phyloP scores from a whole-genome alignment of 1,140 invertebrate genomes.

The Bombus difficillimus region DNA sequence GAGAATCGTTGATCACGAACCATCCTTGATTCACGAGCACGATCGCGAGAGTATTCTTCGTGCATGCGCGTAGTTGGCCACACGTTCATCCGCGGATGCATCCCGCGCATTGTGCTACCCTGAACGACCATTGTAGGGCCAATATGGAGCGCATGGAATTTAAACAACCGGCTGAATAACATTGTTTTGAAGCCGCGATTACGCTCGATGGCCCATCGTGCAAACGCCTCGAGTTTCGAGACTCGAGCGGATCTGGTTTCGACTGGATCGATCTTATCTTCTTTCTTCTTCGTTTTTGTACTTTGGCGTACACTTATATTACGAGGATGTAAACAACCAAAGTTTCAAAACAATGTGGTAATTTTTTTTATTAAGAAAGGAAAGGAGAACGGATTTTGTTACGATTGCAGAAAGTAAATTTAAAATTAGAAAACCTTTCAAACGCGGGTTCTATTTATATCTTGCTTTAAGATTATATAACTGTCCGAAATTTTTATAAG shows the following conservation, averaged over 20 bases:
- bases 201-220: not conserved
- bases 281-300: not conserved
- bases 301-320: not conserved
- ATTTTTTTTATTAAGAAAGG: not conserved
- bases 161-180: constrained; percentile 53
- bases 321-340: not conserved
- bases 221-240: not conserved
- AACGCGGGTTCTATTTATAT: too few species aligned
- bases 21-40: constrained; percentile 20
- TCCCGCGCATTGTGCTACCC: constrained; percentile 34
- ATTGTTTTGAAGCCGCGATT: constrained; percentile 29
- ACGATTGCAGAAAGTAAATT: not conserved
- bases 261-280: not conserved
- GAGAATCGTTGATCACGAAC: not conserved
- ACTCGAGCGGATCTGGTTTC: not conserved
- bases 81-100: constrained; percentile 14
- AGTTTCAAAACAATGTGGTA: not conserved
- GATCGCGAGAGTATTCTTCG: not conserved
- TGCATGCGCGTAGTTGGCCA: not conserved
- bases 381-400: not conserved
- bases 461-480: too few species aligned
- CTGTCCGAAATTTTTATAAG: not conserved
- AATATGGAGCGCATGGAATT: constrained; percentile 51
- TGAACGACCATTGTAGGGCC: constrained; percentile 45
- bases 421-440: not conserved